Percentiles rank a stretch among this genome's conserved stretches.
Evolutionary conservation across 2,888 invertebrate genomes (phyloP).

Genomic region (Sarcophaga rosellei): DNA sequence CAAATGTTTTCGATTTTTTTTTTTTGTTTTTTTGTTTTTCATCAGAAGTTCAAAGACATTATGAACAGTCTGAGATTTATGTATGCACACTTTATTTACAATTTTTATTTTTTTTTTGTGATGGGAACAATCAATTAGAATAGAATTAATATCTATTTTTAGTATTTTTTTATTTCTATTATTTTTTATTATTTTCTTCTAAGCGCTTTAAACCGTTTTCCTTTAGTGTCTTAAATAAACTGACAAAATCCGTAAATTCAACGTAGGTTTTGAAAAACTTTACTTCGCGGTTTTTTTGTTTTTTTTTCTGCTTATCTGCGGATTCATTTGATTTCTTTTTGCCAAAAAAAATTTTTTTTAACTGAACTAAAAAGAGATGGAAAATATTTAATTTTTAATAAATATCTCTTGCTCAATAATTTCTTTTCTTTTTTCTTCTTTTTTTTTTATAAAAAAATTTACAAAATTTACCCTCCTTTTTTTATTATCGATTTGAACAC

Average conservation of each 20-base stretch:
- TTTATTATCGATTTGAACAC: background rate
- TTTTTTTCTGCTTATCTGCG: background rate
- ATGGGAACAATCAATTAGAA: too few species aligned
- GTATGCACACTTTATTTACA: too few species aligned
- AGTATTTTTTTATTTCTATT: background rate
- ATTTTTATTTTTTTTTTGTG: too few species aligned
- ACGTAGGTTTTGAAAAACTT: background rate
- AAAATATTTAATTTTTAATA: background rate
- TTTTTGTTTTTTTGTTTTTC: background rate
- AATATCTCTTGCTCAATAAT: conserved; percentile 22
- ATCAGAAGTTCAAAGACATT: background rate
- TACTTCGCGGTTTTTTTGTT: background rate
- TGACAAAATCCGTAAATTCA: background rate
- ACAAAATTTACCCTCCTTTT: conserved; percentile 28
- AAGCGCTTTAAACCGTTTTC: conserved; percentile 27
- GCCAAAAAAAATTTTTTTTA: background rate
- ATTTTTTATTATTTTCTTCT: background rate
- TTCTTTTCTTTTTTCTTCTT: conserved; percentile 15
- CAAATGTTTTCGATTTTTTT: too few species aligned
- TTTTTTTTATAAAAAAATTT: conserved; percentile 24
- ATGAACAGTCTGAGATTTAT: too few species aligned
- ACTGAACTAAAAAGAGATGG: conserved; percentile 25
- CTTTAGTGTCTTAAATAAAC: conserved; percentile 6
- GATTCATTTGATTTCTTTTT: background rate
- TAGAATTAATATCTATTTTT: background rate